Base-by-base conservation (phyloP, 2,797 vertebrate species). In the Phrynocephalus vlangalii region DNA sequence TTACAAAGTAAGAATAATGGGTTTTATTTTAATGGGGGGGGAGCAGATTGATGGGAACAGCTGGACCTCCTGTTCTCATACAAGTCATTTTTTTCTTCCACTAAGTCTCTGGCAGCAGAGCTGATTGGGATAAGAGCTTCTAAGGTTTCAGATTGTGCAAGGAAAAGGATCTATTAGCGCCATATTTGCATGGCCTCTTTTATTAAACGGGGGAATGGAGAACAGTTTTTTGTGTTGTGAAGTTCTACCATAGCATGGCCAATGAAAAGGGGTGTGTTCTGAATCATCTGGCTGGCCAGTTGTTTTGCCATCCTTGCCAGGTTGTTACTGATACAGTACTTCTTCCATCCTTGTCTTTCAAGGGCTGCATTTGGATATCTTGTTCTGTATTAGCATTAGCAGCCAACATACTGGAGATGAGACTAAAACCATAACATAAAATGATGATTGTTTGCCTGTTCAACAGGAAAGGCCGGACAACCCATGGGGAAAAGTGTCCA, bases 381-480 rank as follows among this genome's bases (percentile, higher is more conserved):
- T 48, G n/a, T 82, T 83, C 48, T 83, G 38, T 87, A 68, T 44
- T 9, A 56, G 72, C 22, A 68, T 44, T 9, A 56, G 72, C 22
- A 24, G 3, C 48, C 50, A 16, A 28, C 44, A 78, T 16, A 18
- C 10, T 73, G 11, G 7, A 63, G 60, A 33, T 11, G 18, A 68
- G n/a, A 7, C 78, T 20, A 33, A 52, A 50, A 20, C 33, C 84
- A 18, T 30, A 30, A 38, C 8, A 52, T 28, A 52, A 44, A 63
- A 15, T 28, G 56, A 28, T 73, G 88, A 0, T 87, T 50, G 79
- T 78, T 91, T 3, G 5, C 89, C 91, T 91, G 44, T 92, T 87
- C 38, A 91, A 66, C 88, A 99, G 99, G 97, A 98, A 83, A 94
- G 97, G 16, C 97, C 98, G 1, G 79, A 94, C 52, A 94, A 96